These are phyloP conservation scores for Spodoptera exigua DNA, from an alignment of 2,888 invertebrate genomes.

Conservation along the genomic window DNA sequence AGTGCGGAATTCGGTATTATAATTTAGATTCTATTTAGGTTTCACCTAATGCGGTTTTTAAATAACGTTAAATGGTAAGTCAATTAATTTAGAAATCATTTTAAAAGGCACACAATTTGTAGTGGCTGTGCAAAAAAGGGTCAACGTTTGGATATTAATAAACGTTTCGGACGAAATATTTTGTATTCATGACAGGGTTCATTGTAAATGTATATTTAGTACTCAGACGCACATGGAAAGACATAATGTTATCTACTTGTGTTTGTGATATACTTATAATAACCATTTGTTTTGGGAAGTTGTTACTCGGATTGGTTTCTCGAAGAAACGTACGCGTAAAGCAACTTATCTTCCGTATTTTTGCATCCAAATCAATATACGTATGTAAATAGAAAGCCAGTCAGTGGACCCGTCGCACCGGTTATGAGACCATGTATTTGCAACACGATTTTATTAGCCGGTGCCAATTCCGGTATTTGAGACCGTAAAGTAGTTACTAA, in stretches of 20 bases:
- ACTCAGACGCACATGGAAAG: too few relatives aligned
- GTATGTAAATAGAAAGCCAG: slow-evolving; percentile 66
- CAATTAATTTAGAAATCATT: too few relatives aligned
- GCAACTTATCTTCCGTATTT: slow-evolving; percentile 41
- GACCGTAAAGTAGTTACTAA: slow-evolving; percentile 34
- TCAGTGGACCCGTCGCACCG: slow-evolving; percentile 60
- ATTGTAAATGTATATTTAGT: too few relatives aligned
- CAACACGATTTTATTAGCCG: slow-evolving; percentile 54
- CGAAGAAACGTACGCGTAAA: slow-evolving; percentile 15
- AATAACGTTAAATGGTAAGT: background rate
- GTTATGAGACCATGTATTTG: slow-evolving; percentile 58
- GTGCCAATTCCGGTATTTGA: slow-evolving; percentile 51
- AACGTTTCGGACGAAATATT: too few relatives aligned
- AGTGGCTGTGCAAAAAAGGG: too few relatives aligned
- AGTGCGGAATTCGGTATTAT: background rate
- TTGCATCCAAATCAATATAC: slow-evolving; percentile 58
- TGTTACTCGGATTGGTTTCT: background rate
- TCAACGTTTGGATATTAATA: too few relatives aligned
- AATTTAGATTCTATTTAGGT: background rate
- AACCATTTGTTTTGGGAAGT: background rate
- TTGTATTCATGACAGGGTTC: too few relatives aligned
- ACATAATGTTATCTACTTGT: too few relatives aligned
- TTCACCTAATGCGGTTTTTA: background rate
- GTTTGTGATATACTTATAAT: too few relatives aligned
- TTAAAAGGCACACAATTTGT: too few relatives aligned